Evolutionary conservation across 2,113 vertebrate species (phyloP).

Genomic region (Ictidomys tridecemlineatus): DNA sequence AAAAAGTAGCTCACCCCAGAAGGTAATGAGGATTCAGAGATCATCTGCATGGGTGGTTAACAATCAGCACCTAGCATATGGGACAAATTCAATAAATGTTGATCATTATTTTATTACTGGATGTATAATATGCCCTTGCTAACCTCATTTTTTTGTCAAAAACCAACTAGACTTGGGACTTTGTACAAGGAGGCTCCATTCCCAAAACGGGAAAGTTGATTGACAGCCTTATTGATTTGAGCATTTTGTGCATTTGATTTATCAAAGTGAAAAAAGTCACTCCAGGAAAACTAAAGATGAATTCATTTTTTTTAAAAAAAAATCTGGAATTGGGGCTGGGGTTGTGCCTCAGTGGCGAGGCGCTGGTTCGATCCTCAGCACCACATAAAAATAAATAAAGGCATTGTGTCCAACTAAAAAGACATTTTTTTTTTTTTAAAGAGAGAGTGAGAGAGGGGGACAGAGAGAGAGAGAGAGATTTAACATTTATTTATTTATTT

Average conservation of each 20-base stretch:
- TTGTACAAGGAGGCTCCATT: background rate
- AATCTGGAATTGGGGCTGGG: too few species aligned
- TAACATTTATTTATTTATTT: too few species aligned
- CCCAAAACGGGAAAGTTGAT: background rate
- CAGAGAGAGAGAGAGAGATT: too few species aligned
- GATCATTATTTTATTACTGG: background rate
- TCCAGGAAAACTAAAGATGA: background rate
- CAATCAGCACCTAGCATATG: background rate
- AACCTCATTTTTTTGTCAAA: constrained; percentile 48
- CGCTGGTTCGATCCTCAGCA: too few species aligned
- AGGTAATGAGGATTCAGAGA: constrained; percentile 26
- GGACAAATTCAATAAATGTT: background rate
- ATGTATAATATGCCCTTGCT: background rate
- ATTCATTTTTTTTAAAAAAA: too few species aligned
- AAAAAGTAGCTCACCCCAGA: background rate
- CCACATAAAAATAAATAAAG: too few species aligned
- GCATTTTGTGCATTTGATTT: background rate
- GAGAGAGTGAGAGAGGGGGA: too few species aligned
- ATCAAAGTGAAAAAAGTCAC: background rate
- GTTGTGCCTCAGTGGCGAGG: too few species aligned
- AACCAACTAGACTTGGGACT: background rate
- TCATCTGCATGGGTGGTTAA: background rate
- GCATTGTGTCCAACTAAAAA: too few species aligned
- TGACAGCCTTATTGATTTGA: background rate
- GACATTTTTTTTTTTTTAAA: too few species aligned